Evolutionary conservation across 2,113 vertebrate genomes (phyloP).

Genomic region (Merops nubicus): DNA sequence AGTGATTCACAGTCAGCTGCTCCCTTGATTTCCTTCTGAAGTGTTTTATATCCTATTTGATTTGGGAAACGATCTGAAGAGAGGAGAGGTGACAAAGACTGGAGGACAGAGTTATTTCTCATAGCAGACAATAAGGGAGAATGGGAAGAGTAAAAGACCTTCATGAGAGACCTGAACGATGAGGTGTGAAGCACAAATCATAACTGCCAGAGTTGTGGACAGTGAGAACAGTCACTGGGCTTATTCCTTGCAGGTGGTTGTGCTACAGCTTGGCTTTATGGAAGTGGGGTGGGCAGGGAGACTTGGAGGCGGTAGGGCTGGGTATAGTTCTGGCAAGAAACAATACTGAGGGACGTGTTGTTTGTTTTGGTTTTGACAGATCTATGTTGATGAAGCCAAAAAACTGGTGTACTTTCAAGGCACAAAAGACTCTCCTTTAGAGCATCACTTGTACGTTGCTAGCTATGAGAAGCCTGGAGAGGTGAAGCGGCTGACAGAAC

Average conservation of each 20-base stretch:
- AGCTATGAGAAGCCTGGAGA: conserved; percentile 80
- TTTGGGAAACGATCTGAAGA: not conserved
- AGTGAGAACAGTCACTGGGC: not conserved
- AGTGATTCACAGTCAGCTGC: not conserved
- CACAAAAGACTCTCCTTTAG: conserved; percentile 83
- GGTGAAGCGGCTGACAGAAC: conserved; percentile 77
- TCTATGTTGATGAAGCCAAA: conserved; percentile 81
- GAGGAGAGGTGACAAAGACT: not conserved
- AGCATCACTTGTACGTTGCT: conserved; percentile 82
- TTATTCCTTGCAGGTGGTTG: not conserved
- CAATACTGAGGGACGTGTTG: not conserved
- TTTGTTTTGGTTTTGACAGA: conserved; percentile 67
- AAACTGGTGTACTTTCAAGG: conserved; percentile 84
- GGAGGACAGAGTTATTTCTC: not conserved
- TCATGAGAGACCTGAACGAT: not conserved
- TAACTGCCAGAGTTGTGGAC: not conserved
- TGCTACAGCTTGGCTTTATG: not conserved
- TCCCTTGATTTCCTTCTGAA: not conserved
- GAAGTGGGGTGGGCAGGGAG: not conserved
- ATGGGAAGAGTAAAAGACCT: not conserved
- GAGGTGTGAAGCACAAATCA: not conserved
- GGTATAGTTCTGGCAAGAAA: not conserved
- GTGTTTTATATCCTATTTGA: not conserved
- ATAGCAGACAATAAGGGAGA: not conserved
- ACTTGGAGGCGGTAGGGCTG: not conserved